Evolutionary conservation across 1,140 invertebrate species (phyloP), one percentile per base, ranked within the genome.

Genomic region (Myzus persicae): DNA sequence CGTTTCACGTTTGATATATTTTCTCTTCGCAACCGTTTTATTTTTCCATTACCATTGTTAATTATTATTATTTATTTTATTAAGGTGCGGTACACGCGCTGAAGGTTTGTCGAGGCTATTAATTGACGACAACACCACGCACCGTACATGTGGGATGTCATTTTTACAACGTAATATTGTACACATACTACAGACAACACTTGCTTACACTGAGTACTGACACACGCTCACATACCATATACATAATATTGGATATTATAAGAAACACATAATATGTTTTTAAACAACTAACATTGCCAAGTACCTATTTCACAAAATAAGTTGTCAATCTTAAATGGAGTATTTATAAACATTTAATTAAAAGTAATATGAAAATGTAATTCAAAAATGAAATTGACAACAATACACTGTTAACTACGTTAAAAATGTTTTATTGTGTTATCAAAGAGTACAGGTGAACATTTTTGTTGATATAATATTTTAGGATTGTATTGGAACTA

Each of bases 81-180:
- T 24, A 81, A 91, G 90, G 90, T 46, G 90, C n/a, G 90, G 90
- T 81, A 81, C 67, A 81, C 90, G 90, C 26, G 67, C 20, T 2
- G 90, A 46, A 91, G 90, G 59, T 81, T 81, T 76, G 90, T 91
- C 90, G 90, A 91, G 90, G 67, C 42, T 81, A 81, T 91, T n/a
- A n/a, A n/a, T 81, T 38, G 42, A 91, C 31, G 59, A 76, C 40
- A 81, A 90, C 89, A 67, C 89, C 31, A 42, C 26, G 26, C 38
- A 42, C 59, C 36, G 40, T 48, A 36, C 22, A 90, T 59, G 48
- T 90, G 88, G 88, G 88, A 59, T 40, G 51, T 90, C 48, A 89
- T 90, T 90, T 54, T 59, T 40, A 42, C 51, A 59, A 90, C 88
- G 88, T 54, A 42, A 90, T 59, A 90, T 90, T 59, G 36, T 90